Base-by-base conservation (phyloP, 1,140 invertebrate species). In the Sitophilus oryzae region DNA sequence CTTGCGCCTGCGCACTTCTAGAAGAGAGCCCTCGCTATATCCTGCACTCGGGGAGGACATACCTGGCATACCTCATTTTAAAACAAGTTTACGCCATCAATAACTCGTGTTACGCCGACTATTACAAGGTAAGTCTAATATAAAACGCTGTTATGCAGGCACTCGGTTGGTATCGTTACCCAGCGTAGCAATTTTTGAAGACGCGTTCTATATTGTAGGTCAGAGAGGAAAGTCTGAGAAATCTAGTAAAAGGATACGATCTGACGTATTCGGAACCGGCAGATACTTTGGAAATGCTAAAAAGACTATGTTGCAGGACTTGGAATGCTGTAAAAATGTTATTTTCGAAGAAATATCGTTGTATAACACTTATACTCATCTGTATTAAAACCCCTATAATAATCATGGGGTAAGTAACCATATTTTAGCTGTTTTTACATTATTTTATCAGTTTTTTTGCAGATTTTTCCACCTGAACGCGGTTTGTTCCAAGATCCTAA, bases 21-120 rank as follows among this genome's bases (percentile, higher is more conserved):
- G 58, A 63, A 16, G 62, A 66, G 18, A 69, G 67, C 47, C 65
- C 66, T 1, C 57, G 66, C 23, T 66, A 58, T 51, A 59, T 65
- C 19, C 36, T 68, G 2, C 52, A 56, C 34, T 44, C 50, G 8
- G 56, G 56, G 8, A 52, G 58, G 23, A 35, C 54, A 18, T 52
- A 60, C 20, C 45, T 67, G 40, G 65, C 66, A 0, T 14, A 62
- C 10, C 37, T 58, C 20, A 52, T 59, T 5, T 19, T 69, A 1
- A 66, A 64, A 20, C 59, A 66, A 51, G 56, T 68, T 6, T 69
- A 59, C 37, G 64, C 66, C 19, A 65, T 69, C 10, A 69, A 69
- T 43, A 65, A 63, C 14, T 67, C 66, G 1, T 65, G 59, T 38
- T 66, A 60, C 51, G 56, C 57, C 6, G 61, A 64, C 15, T 59